Percentiles rank a stretch among this genome's conserved stretches.
Evolutionary conservation across 1,140 invertebrate genomes (phyloP).

Genomic region (Lordiphosa clarofinis): DNA sequence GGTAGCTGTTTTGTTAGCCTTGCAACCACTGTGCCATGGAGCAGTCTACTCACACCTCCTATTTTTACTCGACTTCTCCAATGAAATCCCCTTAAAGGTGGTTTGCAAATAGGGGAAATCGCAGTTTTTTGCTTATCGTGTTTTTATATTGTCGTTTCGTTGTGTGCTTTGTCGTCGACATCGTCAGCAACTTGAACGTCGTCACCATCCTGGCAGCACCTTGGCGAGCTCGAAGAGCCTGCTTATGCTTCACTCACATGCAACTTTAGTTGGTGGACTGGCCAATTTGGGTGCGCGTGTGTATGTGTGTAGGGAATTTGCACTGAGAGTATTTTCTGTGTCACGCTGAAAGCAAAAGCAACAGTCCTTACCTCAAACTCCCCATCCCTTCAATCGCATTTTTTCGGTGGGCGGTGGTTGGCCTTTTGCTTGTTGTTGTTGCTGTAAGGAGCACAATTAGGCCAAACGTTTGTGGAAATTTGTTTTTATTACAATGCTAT

Average conservation of each 20-base stretch:
- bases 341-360: conserved; percentile 53
- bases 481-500: conserved; percentile 69
- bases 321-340: conserved; percentile 53
- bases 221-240: conserved; percentile 2
- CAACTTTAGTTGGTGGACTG: conserved; percentile 30
- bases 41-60: not conserved
- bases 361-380: conserved; percentile 11
- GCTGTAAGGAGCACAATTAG: conserved; percentile 52
- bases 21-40: not conserved
- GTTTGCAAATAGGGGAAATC: conserved; percentile 26
- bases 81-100: not conserved
- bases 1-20: not conserved
- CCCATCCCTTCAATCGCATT: conserved; percentile 1
- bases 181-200: conserved; percentile 34
- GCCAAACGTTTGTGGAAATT: conserved; percentile 67
- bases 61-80: not conserved
- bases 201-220: conserved; percentile 17
- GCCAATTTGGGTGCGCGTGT: conserved; percentile 26
- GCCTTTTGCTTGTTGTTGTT: too few species aligned
- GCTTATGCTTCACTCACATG: conserved; percentile 55
- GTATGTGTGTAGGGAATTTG: conserved; percentile 23
- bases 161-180: conserved; percentile 45
- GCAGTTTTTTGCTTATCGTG: conserved; percentile 58
- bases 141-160: conserved; percentile 39
- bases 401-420: conserved; percentile 5